Conservation (phyloP, 1,140 invertebrate species). For the Drosophila sturtevanti region DNA sequence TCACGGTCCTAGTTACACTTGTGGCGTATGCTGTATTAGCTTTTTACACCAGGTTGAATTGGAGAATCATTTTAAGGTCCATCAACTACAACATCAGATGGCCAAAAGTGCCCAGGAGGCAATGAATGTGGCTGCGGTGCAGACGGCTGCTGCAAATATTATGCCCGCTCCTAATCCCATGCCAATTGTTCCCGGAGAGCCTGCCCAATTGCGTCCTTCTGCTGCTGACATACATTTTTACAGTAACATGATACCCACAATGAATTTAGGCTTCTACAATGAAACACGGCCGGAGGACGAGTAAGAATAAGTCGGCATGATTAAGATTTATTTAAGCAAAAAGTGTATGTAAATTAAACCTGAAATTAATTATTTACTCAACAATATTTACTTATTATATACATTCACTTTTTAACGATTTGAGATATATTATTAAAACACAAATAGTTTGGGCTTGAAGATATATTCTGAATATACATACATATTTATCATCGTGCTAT, state of each 20-base stretch:
- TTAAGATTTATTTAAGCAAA: not conserved
- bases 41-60: conserved; percentile 84
- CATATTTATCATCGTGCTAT: too few relatives aligned
- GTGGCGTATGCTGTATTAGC: conserved; percentile 84
- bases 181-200: conserved; percentile 23
- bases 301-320: not conserved
- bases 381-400: too few relatives aligned
- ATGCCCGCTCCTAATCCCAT: not conserved
- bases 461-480: too few relatives aligned
- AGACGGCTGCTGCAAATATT: conserved; percentile 1
- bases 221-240: conserved; percentile 69
- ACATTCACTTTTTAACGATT: too few relatives aligned
- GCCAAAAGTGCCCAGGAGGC: conserved; percentile 65
- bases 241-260: conserved; percentile 77
- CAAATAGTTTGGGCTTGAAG: too few relatives aligned
- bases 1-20: conserved; percentile 84
- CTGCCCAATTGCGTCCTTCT: conserved; percentile 38
- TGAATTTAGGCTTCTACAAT: conserved; percentile 79
- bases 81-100: conserved; percentile 78
- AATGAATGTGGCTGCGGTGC: conserved; percentile 44
- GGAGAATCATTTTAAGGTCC: conserved; percentile 85
- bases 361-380: too few relatives aligned
- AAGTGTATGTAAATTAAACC: not conserved
- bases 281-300: conserved; percentile 72
- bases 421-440: too few relatives aligned